Percentiles rank a stretch among this genome's conserved stretches.
Evolutionary conservation across 2,888 invertebrate species (phyloP).

Genomic region (Pterobdella sp.): DNA sequence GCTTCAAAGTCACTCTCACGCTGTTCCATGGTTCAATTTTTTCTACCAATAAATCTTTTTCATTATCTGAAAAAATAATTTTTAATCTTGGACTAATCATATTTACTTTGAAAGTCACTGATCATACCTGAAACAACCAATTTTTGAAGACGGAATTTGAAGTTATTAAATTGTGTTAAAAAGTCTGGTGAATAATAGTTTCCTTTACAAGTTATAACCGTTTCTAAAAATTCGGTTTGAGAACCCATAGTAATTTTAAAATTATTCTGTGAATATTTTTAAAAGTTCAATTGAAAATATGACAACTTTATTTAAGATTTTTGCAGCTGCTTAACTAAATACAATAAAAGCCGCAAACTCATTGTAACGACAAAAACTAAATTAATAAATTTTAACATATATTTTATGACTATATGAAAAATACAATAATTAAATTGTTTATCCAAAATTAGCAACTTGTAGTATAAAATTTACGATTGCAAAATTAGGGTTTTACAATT

Average conservation of each 20-base stretch:
- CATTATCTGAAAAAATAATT: constrained; percentile 13
- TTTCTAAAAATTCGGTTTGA: constrained; percentile 58
- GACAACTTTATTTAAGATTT: not conserved
- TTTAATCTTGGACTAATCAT: not conserved
- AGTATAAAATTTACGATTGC: too few relatives aligned
- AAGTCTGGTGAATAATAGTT: constrained; percentile 79
- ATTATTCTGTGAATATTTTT: not conserved
- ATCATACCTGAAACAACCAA: constrained; percentile 66
- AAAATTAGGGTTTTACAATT: too few relatives aligned
- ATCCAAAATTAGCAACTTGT: too few relatives aligned
- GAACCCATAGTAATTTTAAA: constrained; percentile 38
- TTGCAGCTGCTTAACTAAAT: not conserved
- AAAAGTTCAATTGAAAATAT: not conserved
- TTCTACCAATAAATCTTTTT: constrained; percentile 63
- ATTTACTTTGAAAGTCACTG: not conserved
- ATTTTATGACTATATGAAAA: constrained; percentile 55
- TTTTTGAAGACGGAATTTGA: constrained; percentile 69
- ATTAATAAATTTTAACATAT: constrained; percentile 55
- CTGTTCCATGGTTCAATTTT: constrained; percentile 97
- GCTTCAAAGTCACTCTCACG: constrained; percentile 91
- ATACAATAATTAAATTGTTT: too few relatives aligned
- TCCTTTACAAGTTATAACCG: constrained; percentile 84
- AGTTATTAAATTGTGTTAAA: constrained; percentile 68
- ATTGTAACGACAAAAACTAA: constrained; percentile 39
- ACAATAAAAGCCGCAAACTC: constrained; percentile 44